These are phyloP conservation scores for Pionites leucogaster DNA, from an alignment of 2,113 vertebrate species.

Conservation along the genomic window DNA sequence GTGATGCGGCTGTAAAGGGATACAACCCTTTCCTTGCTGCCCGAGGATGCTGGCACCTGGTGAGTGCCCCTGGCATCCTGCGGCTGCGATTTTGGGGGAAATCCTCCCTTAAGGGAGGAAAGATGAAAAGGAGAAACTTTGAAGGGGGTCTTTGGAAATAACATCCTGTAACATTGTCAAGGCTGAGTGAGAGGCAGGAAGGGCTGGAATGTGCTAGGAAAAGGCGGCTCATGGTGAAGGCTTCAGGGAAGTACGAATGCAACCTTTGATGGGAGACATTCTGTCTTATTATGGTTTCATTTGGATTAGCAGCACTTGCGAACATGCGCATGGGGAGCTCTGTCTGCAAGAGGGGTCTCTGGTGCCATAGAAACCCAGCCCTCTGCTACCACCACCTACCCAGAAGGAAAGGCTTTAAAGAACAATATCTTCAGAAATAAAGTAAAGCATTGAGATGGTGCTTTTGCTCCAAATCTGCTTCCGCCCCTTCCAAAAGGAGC, in stretches of 20 bases:
- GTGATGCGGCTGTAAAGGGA: constrained; percentile 28
- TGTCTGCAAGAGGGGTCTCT: not conserved
- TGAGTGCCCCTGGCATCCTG: not conserved
- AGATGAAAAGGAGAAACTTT: not conserved
- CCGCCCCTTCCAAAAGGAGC: fast-evolving
- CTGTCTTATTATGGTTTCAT: not conserved
- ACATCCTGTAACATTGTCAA: not conserved
- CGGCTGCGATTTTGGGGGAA: fast-evolving
- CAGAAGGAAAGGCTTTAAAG: not conserved
- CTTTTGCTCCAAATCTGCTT: not conserved
- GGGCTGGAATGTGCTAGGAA: not conserved
- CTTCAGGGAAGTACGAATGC: not conserved
- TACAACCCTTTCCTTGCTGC: not conserved
- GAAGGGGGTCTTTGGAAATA: not conserved
- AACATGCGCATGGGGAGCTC: fast-evolving
- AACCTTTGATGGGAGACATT: not conserved
- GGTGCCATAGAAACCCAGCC: not conserved
- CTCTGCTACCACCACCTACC: not conserved
- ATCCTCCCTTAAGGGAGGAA: not conserved
- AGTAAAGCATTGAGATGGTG: not conserved
- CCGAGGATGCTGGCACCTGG: not conserved
- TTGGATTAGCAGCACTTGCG: not conserved
- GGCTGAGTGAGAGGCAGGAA: not conserved
- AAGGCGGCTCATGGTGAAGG: not conserved
- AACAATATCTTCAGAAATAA: not conserved